A percentile compares a stretch with the other conserved stretches of the same genome.
Conservation (phyloP, 2,888 invertebrate species). For the Agrochola circellaris region DNA sequence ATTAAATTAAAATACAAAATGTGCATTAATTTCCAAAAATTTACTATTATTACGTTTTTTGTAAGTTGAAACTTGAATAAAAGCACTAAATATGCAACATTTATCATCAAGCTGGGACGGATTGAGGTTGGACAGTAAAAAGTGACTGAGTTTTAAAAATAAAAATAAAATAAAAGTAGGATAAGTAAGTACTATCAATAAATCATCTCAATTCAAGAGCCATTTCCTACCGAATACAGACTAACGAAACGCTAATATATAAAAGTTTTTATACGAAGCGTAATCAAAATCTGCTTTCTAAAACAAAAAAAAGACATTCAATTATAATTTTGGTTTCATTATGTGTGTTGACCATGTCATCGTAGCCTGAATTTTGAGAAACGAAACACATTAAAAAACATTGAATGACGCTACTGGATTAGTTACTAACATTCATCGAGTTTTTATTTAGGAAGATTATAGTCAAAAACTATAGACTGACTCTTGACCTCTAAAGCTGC, state of each 20-base stretch:
- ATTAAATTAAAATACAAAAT: background rate
- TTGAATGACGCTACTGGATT: background rate
- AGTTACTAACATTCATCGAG: constrained; percentile 15
- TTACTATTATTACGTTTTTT: background rate
- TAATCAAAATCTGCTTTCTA: constrained; percentile 40
- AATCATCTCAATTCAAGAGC: background rate
- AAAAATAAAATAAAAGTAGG: background rate
- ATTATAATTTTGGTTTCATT: constrained; percentile 8
- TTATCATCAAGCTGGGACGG: constrained; percentile 11
- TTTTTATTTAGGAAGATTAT: constrained; percentile 38
- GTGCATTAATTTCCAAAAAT: background rate
- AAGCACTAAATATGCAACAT: background rate
- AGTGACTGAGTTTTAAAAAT: background rate
- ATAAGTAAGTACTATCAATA: background rate
- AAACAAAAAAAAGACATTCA: constrained; percentile 27
- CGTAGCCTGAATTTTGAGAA: constrained; percentile 6
- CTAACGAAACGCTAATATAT: background rate
- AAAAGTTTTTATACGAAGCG: background rate
- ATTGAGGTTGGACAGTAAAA: constrained; percentile 9
- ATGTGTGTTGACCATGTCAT: constrained; percentile 8
- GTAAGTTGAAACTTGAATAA: background rate
- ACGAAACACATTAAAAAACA: background rate
- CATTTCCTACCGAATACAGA: constrained; percentile 3
- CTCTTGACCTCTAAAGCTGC: background rate
- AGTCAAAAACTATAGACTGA: background rate